A percentile compares a stretch with the other conserved stretches of the same genome.
These are phyloP conservation scores for Kryptolebias marmoratus DNA, from an alignment of 2,113 vertebrate genomes.

Conservation along the genomic window DNA sequence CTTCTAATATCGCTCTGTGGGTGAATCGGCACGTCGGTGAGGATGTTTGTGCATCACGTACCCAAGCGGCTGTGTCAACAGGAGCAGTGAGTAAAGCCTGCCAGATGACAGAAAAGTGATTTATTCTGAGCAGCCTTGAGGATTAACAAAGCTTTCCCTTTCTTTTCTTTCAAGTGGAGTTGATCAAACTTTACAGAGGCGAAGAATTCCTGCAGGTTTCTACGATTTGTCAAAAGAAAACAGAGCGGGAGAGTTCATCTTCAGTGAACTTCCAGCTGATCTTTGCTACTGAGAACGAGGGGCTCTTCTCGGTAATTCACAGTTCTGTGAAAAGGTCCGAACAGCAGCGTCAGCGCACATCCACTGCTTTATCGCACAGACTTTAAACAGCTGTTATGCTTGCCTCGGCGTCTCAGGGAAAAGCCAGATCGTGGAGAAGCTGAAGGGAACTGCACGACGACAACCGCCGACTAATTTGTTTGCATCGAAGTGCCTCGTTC, in stretches of 20 bases:
- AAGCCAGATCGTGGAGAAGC: constrained; percentile 17
- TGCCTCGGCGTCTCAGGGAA: constrained; percentile 18
- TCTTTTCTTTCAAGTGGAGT: constrained; percentile 12
- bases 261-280: background rate
- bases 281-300: constrained; percentile 15
- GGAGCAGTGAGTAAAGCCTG: background rate
- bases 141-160: background rate
- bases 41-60: constrained; percentile 6
- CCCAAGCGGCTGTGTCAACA: constrained; percentile 14
- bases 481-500: constrained; percentile 48
- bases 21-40: constrained; percentile 45
- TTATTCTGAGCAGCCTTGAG: constrained; percentile 28
- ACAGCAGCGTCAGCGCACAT: constrained; percentile 14
- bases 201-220: constrained; percentile 4
- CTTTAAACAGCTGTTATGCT: constrained; percentile 58
- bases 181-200: constrained; percentile 42
- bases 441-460: background rate
- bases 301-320: constrained; percentile 30
- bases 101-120: constrained; percentile 14
- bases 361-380: constrained; percentile 38
- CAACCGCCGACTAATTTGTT: constrained; percentile 44
- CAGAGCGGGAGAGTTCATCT: background rate
- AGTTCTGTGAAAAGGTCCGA: constrained; percentile 38
- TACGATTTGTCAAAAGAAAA: constrained; percentile 10
- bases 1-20: constrained; percentile 39